phyloP scores from a whole-genome alignment of 2,888 invertebrate species.

The Serripes groenlandicus region DNA sequence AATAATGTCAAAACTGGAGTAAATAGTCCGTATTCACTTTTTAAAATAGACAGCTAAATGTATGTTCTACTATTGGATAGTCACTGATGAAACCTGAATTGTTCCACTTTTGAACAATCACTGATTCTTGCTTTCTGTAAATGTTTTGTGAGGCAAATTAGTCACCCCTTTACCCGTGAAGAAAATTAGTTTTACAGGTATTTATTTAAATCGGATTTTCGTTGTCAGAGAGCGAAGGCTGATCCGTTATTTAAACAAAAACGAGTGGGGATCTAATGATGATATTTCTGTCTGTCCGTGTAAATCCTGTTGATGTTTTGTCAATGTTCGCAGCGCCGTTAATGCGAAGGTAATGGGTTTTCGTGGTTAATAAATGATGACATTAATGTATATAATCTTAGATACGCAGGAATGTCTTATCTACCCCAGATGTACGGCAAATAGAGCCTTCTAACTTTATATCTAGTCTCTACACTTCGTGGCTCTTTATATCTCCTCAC shows the following conservation, averaged over 20 bases:
- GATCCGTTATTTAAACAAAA: slow-evolving; percentile 57
- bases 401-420: slow-evolving; percentile 14
- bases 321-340: neutral
- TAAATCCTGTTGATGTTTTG: slow-evolving; percentile 3
- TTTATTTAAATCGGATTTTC: slow-evolving; percentile 19
- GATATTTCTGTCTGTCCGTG: neutral
- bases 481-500: neutral
- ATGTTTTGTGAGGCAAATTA: neutral
- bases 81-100: too few relatives aligned
- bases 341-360: slow-evolving; percentile 27
- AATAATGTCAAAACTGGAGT: too few relatives aligned
- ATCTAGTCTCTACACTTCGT: neutral
- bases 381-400: slow-evolving; percentile 22
- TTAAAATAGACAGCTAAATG: too few relatives aligned
- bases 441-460: neutral
- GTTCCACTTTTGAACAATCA: too few relatives aligned
- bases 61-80: too few relatives aligned
- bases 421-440: slow-evolving; percentile 11
- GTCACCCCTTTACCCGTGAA: neutral
- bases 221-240: slow-evolving; percentile 21
- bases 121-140: neutral
- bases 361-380: slow-evolving; percentile 25
- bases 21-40: too few relatives aligned
- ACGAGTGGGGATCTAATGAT: slow-evolving; percentile 29
- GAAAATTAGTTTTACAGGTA: slow-evolving; percentile 22